Conservation (phyloP, 2,888 invertebrate genomes). For the Pelosia muscerda region DNA sequence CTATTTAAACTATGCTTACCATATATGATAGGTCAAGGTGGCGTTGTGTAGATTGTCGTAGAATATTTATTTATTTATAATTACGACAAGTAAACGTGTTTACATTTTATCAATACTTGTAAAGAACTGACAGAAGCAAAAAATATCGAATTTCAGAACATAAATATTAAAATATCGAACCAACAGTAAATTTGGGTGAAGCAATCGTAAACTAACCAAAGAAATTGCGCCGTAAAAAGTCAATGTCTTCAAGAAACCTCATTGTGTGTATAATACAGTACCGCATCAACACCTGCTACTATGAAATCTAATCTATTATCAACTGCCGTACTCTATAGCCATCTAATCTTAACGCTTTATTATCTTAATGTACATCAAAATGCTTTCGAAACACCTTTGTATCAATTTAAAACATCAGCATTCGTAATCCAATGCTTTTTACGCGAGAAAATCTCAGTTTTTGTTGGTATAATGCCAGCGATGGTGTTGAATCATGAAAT, state of each 20-base stretch:
- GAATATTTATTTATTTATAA: no score
- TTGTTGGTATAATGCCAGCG: conserved; percentile 9
- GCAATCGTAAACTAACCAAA: conserved; percentile 52
- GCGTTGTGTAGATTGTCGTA: no score
- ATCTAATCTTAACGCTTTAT: conserved; percentile 48
- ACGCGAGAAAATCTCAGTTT: not conserved
- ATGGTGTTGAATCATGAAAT: conserved; percentile 22
- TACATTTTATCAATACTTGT: not conserved
- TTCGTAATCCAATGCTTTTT: conserved; percentile 19
- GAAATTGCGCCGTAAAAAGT: conserved; percentile 56
- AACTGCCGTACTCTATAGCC: conserved; percentile 38
- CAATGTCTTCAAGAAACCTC: conserved; percentile 43
- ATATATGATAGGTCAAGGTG: no score
- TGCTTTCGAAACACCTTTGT: conserved; percentile 53
- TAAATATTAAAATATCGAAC: conserved; percentile 29
- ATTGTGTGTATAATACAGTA: conserved; percentile 55
- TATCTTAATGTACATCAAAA: conserved; percentile 58
- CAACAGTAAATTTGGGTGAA: conserved; percentile 8
- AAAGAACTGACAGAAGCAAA: conserved; percentile 9
- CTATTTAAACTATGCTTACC: no score
- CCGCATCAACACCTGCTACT: conserved; percentile 55
- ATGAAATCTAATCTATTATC: conserved; percentile 57
- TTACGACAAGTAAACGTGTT: not conserved
- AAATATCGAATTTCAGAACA: conserved; percentile 40
- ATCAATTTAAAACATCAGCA: conserved; percentile 43